Evolutionary conservation across 2,797 vertebrate species (phyloP).

Genomic region (Pyrrhura leucotis): DNA sequence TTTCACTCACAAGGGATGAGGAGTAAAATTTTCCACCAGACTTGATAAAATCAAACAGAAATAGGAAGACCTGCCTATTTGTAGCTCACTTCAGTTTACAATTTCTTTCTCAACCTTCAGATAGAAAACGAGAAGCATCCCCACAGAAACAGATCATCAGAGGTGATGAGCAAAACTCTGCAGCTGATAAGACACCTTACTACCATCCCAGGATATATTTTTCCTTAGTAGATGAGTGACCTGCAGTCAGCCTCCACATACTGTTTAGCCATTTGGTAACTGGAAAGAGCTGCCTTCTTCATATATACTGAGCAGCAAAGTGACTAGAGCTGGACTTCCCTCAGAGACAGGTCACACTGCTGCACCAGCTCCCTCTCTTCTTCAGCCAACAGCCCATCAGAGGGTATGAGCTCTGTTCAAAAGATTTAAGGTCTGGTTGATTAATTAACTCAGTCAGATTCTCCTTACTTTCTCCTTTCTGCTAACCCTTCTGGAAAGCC

Average conservation of each 20-base stretch:
- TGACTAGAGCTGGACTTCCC: neutral
- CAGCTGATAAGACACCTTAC: neutral
- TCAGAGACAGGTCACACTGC: neutral
- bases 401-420: neutral
- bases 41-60: neutral
- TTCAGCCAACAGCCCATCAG: neutral
- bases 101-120: neutral
- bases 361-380: neutral
- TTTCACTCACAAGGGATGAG: neutral
- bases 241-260: neutral
- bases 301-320: fast-evolving
- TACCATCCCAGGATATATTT: neutral
- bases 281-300: neutral
- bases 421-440: neutral
- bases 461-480: neutral
- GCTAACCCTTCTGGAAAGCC: neutral
- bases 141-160: neutral
- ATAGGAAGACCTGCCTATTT: neutral
- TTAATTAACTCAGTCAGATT: neutral
- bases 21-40: neutral
- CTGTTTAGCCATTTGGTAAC: neutral
- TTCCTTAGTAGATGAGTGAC: neutral
- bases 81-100: neutral
- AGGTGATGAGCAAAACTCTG: neutral
- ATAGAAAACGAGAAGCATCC: neutral